A percentile compares a stretch with the other conserved stretches of the same genome.
Evolutionary conservation across 2,113 vertebrate genomes (phyloP).

Genomic region (Anguilla japonica): DNA sequence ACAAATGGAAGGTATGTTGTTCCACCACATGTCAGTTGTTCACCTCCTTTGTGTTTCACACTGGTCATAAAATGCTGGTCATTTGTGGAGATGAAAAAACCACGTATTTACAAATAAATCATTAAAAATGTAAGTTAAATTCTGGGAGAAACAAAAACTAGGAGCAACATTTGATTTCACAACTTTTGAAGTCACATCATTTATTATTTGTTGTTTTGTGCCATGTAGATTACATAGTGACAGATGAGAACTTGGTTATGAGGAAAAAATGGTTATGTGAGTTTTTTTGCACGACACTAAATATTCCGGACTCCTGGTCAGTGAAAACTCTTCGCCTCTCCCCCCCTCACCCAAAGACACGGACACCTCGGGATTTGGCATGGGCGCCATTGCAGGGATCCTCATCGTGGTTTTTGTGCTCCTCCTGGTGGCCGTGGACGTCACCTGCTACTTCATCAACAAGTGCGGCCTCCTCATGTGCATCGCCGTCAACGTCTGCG

Average conservation of each 20-base stretch:
- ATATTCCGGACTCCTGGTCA: slow-evolving; percentile 1
- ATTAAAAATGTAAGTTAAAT: too few species aligned
- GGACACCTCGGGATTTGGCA: slow-evolving; percentile 78
- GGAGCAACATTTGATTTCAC: too few species aligned
- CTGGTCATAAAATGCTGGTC: background rate
- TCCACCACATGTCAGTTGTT: background rate
- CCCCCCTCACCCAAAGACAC: slow-evolving; percentile 57
- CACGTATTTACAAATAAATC: too few species aligned
- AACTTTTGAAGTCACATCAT: too few species aligned
- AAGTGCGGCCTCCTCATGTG: slow-evolving; percentile 98
- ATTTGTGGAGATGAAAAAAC: background rate
- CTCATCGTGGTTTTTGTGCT: slow-evolving; percentile 87
- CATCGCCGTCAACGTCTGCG: slow-evolving; percentile 84
- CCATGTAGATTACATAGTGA: background rate
- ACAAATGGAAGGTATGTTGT: background rate
- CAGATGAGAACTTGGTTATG: background rate
- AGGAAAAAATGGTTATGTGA: background rate
- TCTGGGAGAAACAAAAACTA: too few species aligned
- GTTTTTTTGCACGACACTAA: background rate
- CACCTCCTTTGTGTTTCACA: background rate
- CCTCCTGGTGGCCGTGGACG: slow-evolving; percentile 89
- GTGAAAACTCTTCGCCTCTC: slow-evolving; percentile 2
- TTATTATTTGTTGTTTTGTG: too few species aligned
- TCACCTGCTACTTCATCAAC: slow-evolving; percentile 97
- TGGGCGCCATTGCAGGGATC: slow-evolving; percentile 89